Percentiles rank a stretch among this genome's conserved stretches.
Evolutionary conservation across 30 jellyfish, hydroid and myxozoan species (phyloP).

Genomic region (Aurelia aurita): DNA sequence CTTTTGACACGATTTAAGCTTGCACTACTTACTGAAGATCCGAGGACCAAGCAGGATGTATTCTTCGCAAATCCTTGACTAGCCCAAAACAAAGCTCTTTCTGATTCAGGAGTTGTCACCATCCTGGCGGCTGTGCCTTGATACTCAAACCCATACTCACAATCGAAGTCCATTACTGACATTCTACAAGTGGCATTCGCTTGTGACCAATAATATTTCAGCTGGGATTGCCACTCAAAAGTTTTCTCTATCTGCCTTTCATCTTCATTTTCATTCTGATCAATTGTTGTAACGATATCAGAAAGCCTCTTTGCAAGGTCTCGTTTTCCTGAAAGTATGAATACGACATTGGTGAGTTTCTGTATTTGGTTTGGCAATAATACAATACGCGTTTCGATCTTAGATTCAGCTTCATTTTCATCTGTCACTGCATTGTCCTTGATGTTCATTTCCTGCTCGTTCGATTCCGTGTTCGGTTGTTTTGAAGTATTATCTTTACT

Average conservation of each 20-base stretch:
- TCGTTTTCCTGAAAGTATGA: conserved; percentile 57
- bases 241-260: conserved; percentile 6
- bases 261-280: conserved; percentile 51
- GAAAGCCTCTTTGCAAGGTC: conserved; percentile 64
- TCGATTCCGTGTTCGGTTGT: neutral
- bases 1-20: too few relatives aligned
- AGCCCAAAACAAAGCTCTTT: conserved; percentile 64
- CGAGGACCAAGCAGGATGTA: conserved; percentile 42
- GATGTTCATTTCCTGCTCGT: neutral
- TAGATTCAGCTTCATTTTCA: neutral
- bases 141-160: conserved; percentile 76
- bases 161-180: conserved; percentile 47
- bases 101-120: conserved; percentile 57
- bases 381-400: neutral
- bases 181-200: conserved; percentile 54
- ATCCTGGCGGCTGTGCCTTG: conserved; percentile 77
- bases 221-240: conserved; percentile 70
- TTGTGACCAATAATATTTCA: conserved; percentile 61
- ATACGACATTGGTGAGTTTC: conserved; percentile 64
- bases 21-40: conserved; percentile 33
- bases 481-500: too few relatives aligned
- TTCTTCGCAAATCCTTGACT: conserved; percentile 27
- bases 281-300: conserved; percentile 16
- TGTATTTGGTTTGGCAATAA: conserved; percentile 64
- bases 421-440: neutral